These are phyloP conservation scores for Calephelis nemesis DNA, from an alignment of 1,140 invertebrate genomes.

Conservation along the genomic window DNA sequence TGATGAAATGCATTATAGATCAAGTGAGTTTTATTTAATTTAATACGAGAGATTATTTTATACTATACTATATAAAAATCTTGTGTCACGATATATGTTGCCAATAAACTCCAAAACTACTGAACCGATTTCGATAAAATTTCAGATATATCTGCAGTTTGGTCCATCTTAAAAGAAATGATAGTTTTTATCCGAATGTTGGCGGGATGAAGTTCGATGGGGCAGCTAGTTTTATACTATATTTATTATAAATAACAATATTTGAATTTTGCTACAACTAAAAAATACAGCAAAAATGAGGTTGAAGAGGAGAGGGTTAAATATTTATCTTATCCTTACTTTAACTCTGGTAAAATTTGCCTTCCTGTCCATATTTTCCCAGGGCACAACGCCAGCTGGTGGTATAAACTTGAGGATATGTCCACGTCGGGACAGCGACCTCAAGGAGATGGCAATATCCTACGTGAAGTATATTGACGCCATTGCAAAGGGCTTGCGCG, in stretches of 20 bases:
- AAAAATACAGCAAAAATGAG: too few relatives aligned
- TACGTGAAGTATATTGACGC: constrained; percentile 82
- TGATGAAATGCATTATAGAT: constrained; percentile 81
- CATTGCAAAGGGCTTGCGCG: constrained; percentile 79
- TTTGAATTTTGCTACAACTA: too few relatives aligned
- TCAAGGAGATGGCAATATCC: constrained; percentile 79
- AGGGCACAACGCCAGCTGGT: constrained; percentile 81
- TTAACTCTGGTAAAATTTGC: constrained; percentile 32
- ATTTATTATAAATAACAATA: too few relatives aligned
- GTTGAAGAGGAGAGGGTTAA: constrained; percentile 62
- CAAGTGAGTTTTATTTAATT: constrained; percentile 59
- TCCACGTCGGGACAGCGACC: constrained; percentile 76
- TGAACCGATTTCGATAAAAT: too few relatives aligned
- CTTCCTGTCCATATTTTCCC: constrained; percentile 9
- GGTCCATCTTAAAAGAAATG: too few relatives aligned
- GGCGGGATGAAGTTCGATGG: too few relatives aligned
- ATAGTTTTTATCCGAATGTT: too few relatives aligned
- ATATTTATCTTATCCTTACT: constrained; percentile 53
- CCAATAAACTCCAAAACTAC: too few relatives aligned
- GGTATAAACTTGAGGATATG: constrained; percentile 81
- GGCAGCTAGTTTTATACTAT: too few relatives aligned
- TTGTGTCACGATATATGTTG: too few relatives aligned
- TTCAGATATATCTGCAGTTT: too few relatives aligned
- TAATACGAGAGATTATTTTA: too few relatives aligned
- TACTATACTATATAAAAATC: constrained; percentile 42